A percentile compares a stretch with the other conserved stretches of the same genome.
Evolutionary conservation across 2,888 invertebrate species (phyloP).

Genomic region (Pseudococcus longispinus): DNA sequence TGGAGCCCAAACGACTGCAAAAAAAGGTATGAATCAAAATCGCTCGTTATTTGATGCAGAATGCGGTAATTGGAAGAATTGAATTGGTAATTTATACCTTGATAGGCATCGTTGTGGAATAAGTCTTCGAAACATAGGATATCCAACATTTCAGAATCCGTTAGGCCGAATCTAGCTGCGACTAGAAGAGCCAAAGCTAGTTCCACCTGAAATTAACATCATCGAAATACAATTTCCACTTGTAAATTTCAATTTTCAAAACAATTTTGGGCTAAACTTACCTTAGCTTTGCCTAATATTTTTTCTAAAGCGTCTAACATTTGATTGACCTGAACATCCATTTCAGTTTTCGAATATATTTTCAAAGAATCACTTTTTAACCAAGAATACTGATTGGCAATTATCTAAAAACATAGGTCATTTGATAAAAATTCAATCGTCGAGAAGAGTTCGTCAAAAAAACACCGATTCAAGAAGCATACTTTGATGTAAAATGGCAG

Average conservation of each 20-base stretch:
- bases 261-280: too few relatives aligned
- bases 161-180: slow-evolving; percentile 78
- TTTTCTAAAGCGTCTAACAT: slow-evolving; percentile 74
- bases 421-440: not conserved
- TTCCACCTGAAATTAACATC: slow-evolving; percentile 60
- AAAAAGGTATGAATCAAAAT: slow-evolving; percentile 61
- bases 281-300: slow-evolving; percentile 72
- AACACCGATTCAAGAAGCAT: not conserved
- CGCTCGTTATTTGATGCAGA: too few relatives aligned
- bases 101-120: slow-evolving; percentile 67
- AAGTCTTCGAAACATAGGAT: slow-evolving; percentile 71
- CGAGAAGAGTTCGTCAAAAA: not conserved
- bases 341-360: slow-evolving; percentile 27
- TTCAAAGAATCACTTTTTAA: slow-evolving; percentile 65
- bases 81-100: slow-evolving; percentile 5
- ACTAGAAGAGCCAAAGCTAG: slow-evolving; percentile 75
- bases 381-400: slow-evolving; percentile 72
- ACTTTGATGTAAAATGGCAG: slow-evolving; percentile 75
- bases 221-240: not conserved
- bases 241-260: not conserved
- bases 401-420: slow-evolving; percentile 60
- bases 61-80: not conserved
- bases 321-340: slow-evolving; percentile 68
- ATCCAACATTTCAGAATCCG: slow-evolving; percentile 81
- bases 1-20: slow-evolving; percentile 71